phyloP scores from a whole-genome alignment of 2,797 vertebrate genomes.

The Hyperoplus lanceolatus region DNA sequence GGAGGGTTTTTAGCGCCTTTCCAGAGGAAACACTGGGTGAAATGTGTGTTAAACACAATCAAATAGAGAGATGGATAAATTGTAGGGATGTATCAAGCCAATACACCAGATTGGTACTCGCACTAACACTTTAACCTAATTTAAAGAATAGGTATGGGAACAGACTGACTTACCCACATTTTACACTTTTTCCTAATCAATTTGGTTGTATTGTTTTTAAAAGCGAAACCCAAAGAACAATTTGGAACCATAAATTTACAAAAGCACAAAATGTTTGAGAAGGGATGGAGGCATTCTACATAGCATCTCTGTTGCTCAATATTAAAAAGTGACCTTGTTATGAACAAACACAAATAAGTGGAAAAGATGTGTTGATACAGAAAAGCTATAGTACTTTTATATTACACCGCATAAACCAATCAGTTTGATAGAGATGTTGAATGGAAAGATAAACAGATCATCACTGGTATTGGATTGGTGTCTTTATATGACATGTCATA shows the following conservation, averaged over 20 bases:
- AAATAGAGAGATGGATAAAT: neutral
- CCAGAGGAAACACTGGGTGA: neutral
- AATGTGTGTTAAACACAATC: neutral
- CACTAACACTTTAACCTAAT: constrained; percentile 1
- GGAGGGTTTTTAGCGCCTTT: neutral
- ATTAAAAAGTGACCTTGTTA: neutral
- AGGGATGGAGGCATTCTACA: neutral
- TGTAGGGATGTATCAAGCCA: neutral
- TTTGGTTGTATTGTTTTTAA: neutral
- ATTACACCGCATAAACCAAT: neutral
- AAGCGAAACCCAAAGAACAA: neutral
- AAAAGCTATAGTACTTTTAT: neutral
- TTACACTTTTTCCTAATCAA: neutral
- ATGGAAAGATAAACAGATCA: neutral
- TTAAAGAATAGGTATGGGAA: neutral
- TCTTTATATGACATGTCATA: neutral
- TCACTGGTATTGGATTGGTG: too few relatives aligned
- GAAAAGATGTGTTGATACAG: neutral
- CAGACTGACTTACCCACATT: neutral
- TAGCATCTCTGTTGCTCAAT: neutral
- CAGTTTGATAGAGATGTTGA: neutral
- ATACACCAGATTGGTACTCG: neutral
- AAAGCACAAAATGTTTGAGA: neutral
- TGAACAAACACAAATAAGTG: neutral
- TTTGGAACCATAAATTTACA: neutral